Evolutionary conservation across 92 coral and sea anemone species (phyloP).

Genomic region (Chrysogorgia sp.): DNA sequence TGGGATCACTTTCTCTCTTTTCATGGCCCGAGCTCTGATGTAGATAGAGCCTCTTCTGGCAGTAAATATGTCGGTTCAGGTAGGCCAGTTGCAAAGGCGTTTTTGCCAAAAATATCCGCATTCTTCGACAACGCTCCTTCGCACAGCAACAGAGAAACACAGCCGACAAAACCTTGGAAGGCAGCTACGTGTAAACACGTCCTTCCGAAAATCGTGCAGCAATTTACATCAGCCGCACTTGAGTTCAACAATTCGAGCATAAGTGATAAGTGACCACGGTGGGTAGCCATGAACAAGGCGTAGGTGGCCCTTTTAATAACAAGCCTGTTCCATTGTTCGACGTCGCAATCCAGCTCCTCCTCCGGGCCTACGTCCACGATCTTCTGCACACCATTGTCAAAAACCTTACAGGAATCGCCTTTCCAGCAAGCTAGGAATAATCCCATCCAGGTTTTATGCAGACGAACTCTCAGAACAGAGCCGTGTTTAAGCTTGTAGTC

Average conservation of each 20-base stretch:
- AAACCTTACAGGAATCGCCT: slow-evolving; percentile 89
- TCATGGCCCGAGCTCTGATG: slow-evolving; percentile 60
- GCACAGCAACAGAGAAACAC: slow-evolving; percentile 82
- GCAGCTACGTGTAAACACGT: slow-evolving; percentile 87
- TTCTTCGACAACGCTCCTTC: slow-evolving; percentile 83
- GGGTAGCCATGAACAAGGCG: slow-evolving; percentile 90
- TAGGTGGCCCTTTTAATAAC: slow-evolving; percentile 86
- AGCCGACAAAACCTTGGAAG: slow-evolving; percentile 96
- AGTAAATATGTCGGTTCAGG: slow-evolving; percentile 83
- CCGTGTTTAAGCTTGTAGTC: slow-evolving; percentile 78
- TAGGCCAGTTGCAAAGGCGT: slow-evolving; percentile 76
- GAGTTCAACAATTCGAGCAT: slow-evolving; percentile 83
- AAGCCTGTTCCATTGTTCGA: slow-evolving; percentile 84
- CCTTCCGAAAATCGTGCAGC: slow-evolving; percentile 83
- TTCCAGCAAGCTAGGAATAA: slow-evolving; percentile 90
- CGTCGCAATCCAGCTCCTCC: slow-evolving; percentile 69
- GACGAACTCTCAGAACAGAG: slow-evolving; percentile 76
- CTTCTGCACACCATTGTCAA: slow-evolving; percentile 90
- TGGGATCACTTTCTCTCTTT: slow-evolving; percentile 31
- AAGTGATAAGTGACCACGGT: slow-evolving; percentile 89
- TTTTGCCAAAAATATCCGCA: slow-evolving; percentile 73
- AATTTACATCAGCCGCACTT: slow-evolving; percentile 87
- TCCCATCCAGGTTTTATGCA: slow-evolving; percentile 74
- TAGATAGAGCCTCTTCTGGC: slow-evolving; percentile 86
- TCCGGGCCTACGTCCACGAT: slow-evolving; percentile 38